Conservation (phyloP, 2,113 vertebrate genomes). For the Colius striatus region DNA sequence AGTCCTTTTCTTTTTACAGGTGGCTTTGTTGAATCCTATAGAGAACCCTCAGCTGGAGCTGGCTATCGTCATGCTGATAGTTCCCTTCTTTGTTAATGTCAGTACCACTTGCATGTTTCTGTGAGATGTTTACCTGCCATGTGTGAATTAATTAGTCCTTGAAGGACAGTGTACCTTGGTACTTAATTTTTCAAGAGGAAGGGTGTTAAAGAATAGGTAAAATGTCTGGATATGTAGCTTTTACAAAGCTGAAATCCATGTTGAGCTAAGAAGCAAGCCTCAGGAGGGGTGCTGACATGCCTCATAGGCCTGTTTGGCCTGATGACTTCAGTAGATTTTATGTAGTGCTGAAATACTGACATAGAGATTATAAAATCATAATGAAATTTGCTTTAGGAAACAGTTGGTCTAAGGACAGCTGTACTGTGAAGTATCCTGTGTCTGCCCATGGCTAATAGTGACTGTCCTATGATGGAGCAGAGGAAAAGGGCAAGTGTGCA, state of each 20-base stretch:
- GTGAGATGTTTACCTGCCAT: background rate
- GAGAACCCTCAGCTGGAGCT: constrained; percentile 92
- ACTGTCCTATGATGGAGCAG: background rate
- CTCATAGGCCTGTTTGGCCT: background rate
- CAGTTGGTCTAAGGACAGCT: background rate
- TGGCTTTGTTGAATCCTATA: constrained; percentile 91
- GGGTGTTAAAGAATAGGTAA: background rate
- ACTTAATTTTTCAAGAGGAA: background rate
- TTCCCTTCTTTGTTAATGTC: constrained; percentile 97
- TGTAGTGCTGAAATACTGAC: background rate
- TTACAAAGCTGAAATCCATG: background rate
- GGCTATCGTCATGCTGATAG: constrained; percentile 97
- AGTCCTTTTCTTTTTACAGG: constrained; percentile 78
- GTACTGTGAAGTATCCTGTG: background rate
- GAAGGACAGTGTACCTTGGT: background rate
- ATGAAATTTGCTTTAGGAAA: background rate
- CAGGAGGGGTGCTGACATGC: background rate
- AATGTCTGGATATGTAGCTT: background rate
- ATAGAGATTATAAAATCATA: background rate
- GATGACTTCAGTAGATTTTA: background rate
- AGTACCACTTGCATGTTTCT: constrained; percentile 66
- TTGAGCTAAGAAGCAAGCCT: background rate
- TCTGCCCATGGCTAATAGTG: background rate
- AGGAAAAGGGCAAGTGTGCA: constrained; percentile 6
- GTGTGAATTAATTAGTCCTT: background rate